Evolutionary conservation across 2,888 invertebrate genomes (phyloP), one percentile per base, ranked within the genome.

Genomic region (Pristionchus maxplancki): DNA sequence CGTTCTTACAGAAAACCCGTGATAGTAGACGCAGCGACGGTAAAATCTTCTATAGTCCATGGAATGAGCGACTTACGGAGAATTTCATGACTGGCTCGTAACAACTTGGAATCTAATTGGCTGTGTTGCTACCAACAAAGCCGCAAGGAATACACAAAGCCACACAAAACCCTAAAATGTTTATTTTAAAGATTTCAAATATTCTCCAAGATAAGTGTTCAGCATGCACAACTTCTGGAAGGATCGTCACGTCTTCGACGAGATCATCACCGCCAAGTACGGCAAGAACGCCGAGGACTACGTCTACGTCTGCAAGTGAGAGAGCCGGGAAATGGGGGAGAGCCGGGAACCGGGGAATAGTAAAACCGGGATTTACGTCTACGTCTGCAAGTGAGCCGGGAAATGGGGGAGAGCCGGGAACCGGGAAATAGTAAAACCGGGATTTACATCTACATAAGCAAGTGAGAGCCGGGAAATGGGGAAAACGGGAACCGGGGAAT

Each of bases 141-240:
- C n/a, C n/a, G n/a, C n/a, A n/a, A n/a, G n/a, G n/a, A n/a, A n/a
- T n/a, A n/a, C n/a, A n/a, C n/a, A n/a, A n/a, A n/a, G n/a, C n/a
- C n/a, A n/a, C n/a, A n/a, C n/a, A n/a, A n/a, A n/a, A n/a, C n/a
- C n/a, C n/a, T n/a, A n/a, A n/a, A n/a, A n/a, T n/a, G n/a, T n/a
- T n/a, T n/a, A n/a, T n/a, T n/a, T n/a, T n/a, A n/a, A n/a, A n/a
- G n/a, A n/a, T n/a, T n/a, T n/a, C n/a, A n/a, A n/a, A n/a, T n/a
- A n/a, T n/a, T n/a, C n/a, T n/a, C n/a, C n/a, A n/a, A n/a, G n/a
- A n/a, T n/a, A n/a, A n/a, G n/a, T n/a, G n/a, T n/a, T 5, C 85
- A 87, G 87, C 13, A 74, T 87, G 87, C 48, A n/a, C 71, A 87
- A 87, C 87, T 87, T 87, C 87, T 87, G 87, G 87, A 87, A 71